A percentile compares a stretch with the other conserved stretches of the same genome.
Evolutionary conservation across 2,888 invertebrate species (phyloP).

Genomic region (Mallateleia sp.): DNA sequence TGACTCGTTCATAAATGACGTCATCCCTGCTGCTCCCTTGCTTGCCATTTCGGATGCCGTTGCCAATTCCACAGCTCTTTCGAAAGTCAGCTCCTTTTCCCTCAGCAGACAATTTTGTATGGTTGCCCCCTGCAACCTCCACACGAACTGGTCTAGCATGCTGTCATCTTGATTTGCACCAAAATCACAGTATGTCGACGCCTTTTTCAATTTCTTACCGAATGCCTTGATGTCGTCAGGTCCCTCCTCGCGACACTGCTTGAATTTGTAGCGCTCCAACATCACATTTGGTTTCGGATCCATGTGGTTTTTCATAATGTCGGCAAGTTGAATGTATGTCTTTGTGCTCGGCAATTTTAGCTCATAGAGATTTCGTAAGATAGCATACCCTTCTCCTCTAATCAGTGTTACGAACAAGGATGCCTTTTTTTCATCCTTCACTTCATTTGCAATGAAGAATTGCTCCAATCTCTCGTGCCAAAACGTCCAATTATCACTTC

Average conservation of each 20-base stretch:
- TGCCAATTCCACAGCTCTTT: constrained; percentile 7
- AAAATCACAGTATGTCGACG: constrained; percentile 65
- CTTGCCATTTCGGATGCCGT: constrained; percentile 3
- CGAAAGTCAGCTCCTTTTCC: neutral
- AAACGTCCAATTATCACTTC: constrained; percentile 63
- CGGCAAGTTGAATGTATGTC: constrained; percentile 62
- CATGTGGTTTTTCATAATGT: constrained; percentile 61
- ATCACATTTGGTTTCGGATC: constrained; percentile 39
- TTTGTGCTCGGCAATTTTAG: constrained; percentile 61
- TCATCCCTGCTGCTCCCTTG: constrained; percentile 31
- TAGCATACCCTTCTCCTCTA: constrained; percentile 65
- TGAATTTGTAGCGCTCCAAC: constrained; percentile 70
- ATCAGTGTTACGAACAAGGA: constrained; percentile 68
- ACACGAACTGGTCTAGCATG: constrained; percentile 24
- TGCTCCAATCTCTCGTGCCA: constrained; percentile 68
- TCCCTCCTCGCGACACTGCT: constrained; percentile 79
- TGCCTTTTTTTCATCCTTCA: constrained; percentile 54
- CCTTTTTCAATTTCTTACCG: constrained; percentile 84
- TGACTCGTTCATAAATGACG: neutral
- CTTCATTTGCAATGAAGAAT: constrained; percentile 72
- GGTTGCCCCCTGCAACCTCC: neutral
- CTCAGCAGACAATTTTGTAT: constrained; percentile 1
- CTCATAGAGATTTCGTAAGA: constrained; percentile 73
- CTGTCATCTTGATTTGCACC: constrained; percentile 14
- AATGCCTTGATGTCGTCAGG: constrained; percentile 51